Evolutionary conservation across 2,113 vertebrate species (phyloP).

Genomic region (Gobiocypris rarus): DNA sequence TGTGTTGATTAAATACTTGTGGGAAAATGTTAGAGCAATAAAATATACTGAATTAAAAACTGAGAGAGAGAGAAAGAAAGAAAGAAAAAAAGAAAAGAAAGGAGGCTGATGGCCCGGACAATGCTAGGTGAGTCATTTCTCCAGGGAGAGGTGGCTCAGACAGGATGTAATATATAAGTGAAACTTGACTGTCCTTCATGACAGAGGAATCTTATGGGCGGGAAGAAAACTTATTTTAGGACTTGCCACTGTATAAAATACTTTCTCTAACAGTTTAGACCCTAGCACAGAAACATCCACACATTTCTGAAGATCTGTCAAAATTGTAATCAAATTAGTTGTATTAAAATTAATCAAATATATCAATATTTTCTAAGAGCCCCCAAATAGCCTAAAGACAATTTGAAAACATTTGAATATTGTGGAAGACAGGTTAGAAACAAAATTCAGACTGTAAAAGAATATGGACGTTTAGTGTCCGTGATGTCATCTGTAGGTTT

Average conservation of each 20-base stretch:
- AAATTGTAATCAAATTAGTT: background rate
- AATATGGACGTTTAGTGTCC: too few species aligned
- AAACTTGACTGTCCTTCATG: conserved; percentile 20
- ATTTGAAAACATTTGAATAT: background rate
- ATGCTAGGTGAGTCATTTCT: conserved; percentile 22
- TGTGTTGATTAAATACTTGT: background rate
- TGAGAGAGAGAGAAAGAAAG: background rate
- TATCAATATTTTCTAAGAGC: background rate
- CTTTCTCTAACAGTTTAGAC: background rate
- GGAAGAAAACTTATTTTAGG: conserved; percentile 5
- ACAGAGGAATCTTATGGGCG: conserved; percentile 7
- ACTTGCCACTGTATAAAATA: background rate
- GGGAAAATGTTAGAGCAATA: background rate
- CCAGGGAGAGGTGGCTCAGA: background rate
- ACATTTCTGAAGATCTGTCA: background rate
- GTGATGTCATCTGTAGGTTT: too few species aligned
- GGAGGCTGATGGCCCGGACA: background rate
- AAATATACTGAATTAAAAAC: conserved; percentile 11
- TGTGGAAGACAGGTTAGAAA: background rate
- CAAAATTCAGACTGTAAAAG: background rate
- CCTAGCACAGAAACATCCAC: background rate
- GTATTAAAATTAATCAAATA: background rate
- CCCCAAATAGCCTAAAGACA: background rate
- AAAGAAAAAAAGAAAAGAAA: background rate
- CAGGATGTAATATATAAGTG: conserved; percentile 21